Percentiles rank a stretch among this genome's conserved stretches.
phyloP scores from a whole-genome alignment of 1,140 invertebrate species.

The Drosophila simulans region DNA sequence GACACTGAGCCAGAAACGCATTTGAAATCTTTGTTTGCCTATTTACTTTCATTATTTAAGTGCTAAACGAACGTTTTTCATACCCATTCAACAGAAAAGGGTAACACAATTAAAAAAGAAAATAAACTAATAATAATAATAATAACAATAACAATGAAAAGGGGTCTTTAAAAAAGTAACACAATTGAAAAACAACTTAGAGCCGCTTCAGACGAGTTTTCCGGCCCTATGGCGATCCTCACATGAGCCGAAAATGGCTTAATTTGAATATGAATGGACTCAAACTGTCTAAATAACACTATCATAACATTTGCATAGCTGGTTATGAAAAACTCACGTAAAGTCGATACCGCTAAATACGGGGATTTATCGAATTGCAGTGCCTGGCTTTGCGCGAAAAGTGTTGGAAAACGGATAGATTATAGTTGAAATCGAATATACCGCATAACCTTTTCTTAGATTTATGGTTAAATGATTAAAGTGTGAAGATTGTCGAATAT shows the following conservation, averaged over 20 bases:
- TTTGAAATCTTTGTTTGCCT: slow-evolving; percentile 43
- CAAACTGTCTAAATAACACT: slow-evolving; percentile 41
- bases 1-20: slow-evolving; percentile 49
- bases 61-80: slow-evolving; percentile 58
- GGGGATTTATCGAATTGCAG: slow-evolving; percentile 5
- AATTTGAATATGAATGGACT: slow-evolving; percentile 47
- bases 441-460: too few relatives aligned
- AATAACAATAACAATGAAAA: slow-evolving; percentile 6
- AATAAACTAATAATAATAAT: not conserved
- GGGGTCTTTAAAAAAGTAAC: slow-evolving; percentile 7
- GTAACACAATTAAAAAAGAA: slow-evolving; percentile 31
- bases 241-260: slow-evolving; percentile 47
- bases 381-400: not conserved
- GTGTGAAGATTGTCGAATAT: not conserved
- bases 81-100: slow-evolving; percentile 29
- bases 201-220: slow-evolving; percentile 19
- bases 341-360: slow-evolving; percentile 1
- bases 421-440: not conserved
- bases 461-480: too few relatives aligned
- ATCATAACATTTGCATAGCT: slow-evolving; percentile 47
- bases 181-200: slow-evolving; percentile 35
- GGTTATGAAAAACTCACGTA: slow-evolving; percentile 23
- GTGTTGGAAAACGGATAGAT: not conserved
- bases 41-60: slow-evolving; percentile 55
- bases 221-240: slow-evolving; percentile 8